These are phyloP conservation scores for Chymomyza amoena DNA, from an alignment of 2,888 invertebrate species.

Conservation along the genomic window DNA sequence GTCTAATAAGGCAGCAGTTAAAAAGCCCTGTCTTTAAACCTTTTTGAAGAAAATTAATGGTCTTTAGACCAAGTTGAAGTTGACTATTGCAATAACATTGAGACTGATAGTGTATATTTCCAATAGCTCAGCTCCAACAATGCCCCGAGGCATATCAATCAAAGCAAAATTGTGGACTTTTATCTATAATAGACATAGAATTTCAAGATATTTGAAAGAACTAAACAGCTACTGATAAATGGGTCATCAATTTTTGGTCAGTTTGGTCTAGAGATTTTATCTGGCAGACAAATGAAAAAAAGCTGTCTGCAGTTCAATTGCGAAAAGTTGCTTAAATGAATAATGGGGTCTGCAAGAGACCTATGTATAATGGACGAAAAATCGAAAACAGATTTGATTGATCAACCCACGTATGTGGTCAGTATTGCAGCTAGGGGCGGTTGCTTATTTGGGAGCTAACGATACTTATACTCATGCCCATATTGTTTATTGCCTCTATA, in stretches of 20 bases:
- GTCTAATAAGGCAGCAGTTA: background rate
- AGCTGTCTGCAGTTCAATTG: constrained; percentile 6
- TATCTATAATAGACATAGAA: background rate
- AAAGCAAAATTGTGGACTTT: background rate
- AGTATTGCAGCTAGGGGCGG: background rate
- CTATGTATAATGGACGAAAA: background rate
- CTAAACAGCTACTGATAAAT: background rate
- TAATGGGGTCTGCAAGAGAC: constrained; percentile 20
- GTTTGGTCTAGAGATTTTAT: background rate
- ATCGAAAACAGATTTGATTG: constrained; percentile 39
- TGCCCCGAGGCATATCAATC: background rate
- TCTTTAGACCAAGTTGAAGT: background rate
- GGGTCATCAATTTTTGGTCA: background rate
- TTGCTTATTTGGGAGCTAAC: background rate
- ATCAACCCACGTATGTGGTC: constrained; percentile 24
- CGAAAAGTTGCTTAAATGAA: constrained; percentile 17
- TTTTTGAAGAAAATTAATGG: background rate
- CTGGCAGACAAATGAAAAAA: background rate
- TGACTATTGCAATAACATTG: background rate
- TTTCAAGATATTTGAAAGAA: background rate
- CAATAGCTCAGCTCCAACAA: background rate
- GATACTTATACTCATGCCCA: constrained; percentile 35
- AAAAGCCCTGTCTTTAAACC: background rate
- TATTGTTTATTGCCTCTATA: constrained; percentile 22
- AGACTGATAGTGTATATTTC: background rate